Conservation (phyloP, 1,140 invertebrate genomes). For the Drosophila pectinifera region DNA sequence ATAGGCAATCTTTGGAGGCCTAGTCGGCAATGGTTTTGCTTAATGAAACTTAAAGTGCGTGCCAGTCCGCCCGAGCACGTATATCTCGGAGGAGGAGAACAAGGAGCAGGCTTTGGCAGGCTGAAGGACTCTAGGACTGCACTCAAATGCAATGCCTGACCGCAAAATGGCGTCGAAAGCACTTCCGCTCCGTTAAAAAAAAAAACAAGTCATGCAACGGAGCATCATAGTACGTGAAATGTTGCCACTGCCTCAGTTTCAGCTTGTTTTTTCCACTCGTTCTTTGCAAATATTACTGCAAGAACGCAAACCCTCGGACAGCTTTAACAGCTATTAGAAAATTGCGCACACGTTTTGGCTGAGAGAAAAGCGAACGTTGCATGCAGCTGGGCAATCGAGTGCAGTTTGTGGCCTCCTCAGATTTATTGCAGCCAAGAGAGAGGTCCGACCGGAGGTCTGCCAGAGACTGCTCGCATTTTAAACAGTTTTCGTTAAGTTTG, state of each 20-base stretch:
- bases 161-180: constrained; percentile 81
- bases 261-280: constrained; percentile 50
- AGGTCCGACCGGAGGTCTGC: not conserved
- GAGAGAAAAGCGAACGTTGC: constrained; percentile 46
- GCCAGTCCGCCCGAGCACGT: constrained; percentile 60
- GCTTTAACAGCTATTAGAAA: constrained; percentile 80
- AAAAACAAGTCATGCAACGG: constrained; percentile 63
- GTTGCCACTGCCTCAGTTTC: constrained; percentile 35
- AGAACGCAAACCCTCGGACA: constrained; percentile 4
- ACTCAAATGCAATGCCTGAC: constrained; percentile 70
- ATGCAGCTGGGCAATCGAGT: constrained; percentile 71
- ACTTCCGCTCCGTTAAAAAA: constrained; percentile 69
- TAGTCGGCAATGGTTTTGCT: constrained; percentile 50
- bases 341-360: constrained; percentile 75
- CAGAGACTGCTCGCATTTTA: constrained; percentile 66
- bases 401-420: constrained; percentile 67
- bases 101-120: constrained; percentile 5
- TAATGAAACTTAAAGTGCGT: constrained; percentile 75
- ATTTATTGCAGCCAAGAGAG: constrained; percentile 67
- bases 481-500: constrained; percentile 70
- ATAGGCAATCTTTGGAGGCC: constrained; percentile 65
- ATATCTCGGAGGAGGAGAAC: constrained; percentile 36
- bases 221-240: constrained; percentile 66
- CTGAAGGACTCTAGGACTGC: constrained; percentile 47
- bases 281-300: constrained; percentile 8